Evolutionary conservation across 2,113 vertebrate genomes (phyloP).

Genomic region (Tachysurus fulvidraco): DNA sequence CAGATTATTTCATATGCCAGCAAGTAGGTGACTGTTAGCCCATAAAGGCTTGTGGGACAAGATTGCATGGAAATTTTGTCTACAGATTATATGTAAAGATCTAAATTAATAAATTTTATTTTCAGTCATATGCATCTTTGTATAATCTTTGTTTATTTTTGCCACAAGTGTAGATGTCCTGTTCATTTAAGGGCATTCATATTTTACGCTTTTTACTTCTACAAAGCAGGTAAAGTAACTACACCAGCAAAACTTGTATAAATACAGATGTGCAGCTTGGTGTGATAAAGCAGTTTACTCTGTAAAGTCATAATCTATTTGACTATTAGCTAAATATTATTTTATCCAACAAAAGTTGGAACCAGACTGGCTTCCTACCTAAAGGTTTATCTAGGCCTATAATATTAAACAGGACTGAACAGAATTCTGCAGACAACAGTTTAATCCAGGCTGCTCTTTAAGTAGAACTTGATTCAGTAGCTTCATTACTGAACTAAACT

Average conservation of each 20-base stretch:
- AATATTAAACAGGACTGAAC: too few relatives aligned
- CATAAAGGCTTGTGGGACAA: constrained; percentile 2
- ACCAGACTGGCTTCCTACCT: background rate
- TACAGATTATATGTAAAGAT: constrained; percentile 58
- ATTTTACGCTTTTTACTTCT: background rate
- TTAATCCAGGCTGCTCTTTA: background rate
- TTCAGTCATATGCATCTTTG: constrained; percentile 48
- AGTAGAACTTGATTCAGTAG: background rate
- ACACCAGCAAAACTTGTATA: background rate
- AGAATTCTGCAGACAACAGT: background rate
- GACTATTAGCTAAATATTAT: background rate
- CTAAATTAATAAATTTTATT: constrained; percentile 71
- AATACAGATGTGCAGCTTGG: background rate
- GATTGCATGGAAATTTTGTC: constrained; percentile 45
- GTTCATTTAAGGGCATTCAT: background rate
- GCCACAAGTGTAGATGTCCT: background rate
- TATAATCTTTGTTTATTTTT: constrained; percentile 7
- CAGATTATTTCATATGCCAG: constrained; percentile 94
- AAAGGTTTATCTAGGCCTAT: too few relatives aligned
- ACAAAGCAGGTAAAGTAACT: background rate
- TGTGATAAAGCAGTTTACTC: background rate
- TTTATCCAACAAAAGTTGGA: background rate
- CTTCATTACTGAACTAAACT: background rate
- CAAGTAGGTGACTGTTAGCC: constrained; percentile 75
- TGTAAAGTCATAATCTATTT: background rate